Base-by-base conservation (phyloP, 2,888 invertebrate species). In the Lapara coniferarum region DNA sequence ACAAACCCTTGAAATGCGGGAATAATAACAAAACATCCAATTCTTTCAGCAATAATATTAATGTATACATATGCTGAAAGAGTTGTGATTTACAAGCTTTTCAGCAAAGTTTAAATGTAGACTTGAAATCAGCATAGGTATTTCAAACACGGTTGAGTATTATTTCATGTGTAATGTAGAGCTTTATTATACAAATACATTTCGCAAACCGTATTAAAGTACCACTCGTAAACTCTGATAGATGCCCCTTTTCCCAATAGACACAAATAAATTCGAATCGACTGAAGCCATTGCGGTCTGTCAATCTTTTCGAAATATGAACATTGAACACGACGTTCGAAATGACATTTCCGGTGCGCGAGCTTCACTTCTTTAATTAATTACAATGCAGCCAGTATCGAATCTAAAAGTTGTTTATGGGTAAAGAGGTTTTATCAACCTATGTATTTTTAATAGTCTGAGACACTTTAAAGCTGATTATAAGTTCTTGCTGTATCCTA, bases 281-380 rank as follows among this genome's bases (percentile, higher is more conserved):
- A 72, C 71, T 67, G 74, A 74, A 71, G 73, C 70, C 73, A 76
- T 72, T 74, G 72, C 74, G 72, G 68, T 70, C 79, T 84, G 87
- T 86, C 88, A 86, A 87, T 87, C 85, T 81, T 78, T 84, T 86
- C 85, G 81, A 86, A 85, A 84, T 82, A 79, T 73, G 85, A 85
- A 84, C 82, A 77, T 75, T 73, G 85, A 85, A 84, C 82, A 77
- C 76, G 72, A 66, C 74, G 78, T 79, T 81, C 72, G 80, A 85
- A 85, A 76, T 86, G 87, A 87, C 87, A 81, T 88, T 88, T 88
- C 87, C 87, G 81, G 86, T 72, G 73, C 71, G 74, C 71, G 75
- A 75, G 75, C 77, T 79, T 76, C 75, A 74, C 74, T 80, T 80
- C 81, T 84, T 83, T 83, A 83, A 84, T 85, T 83, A 82, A 77